phyloP scores from a whole-genome alignment of 2,113 vertebrate genomes.

The Ictalurus furcatus region DNA sequence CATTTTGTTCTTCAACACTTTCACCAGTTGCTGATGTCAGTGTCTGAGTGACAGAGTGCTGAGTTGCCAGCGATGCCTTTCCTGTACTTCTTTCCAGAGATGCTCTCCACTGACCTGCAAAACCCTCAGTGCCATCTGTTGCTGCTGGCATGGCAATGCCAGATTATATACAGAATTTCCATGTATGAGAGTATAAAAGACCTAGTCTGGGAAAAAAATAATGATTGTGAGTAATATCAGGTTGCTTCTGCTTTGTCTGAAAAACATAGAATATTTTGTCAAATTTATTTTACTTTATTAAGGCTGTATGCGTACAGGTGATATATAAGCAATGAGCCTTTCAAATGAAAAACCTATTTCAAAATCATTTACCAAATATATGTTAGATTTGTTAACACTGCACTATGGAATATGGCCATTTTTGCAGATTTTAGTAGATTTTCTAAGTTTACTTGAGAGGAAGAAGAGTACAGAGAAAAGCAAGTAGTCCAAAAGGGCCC shows the following conservation, averaged over 20 bases:
- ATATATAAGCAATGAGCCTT: background rate
- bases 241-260: background rate
- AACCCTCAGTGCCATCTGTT: constrained; percentile 64
- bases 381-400: background rate
- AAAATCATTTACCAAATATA: background rate
- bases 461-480: constrained; percentile 47
- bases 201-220: background rate
- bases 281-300: background rate
- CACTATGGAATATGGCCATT: constrained; percentile 36
- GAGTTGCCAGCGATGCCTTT: constrained; percentile 46
- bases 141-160: constrained; percentile 59
- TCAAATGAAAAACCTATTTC: background rate
- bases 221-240: background rate
- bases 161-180: constrained; percentile 49
- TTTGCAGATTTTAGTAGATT: constrained; percentile 34
- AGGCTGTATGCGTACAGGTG: background rate
- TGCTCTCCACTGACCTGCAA: constrained; percentile 42
- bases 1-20: constrained; percentile 16
- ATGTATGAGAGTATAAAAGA: background rate
- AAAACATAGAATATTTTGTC: constrained; percentile 58
- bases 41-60: constrained; percentile 25
- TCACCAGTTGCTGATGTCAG: constrained; percentile 25
- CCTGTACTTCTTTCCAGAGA: constrained; percentile 46
- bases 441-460: constrained; percentile 35
- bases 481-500: constrained; percentile 31